Percentiles rank a stretch among this genome's conserved stretches.
phyloP scores from a whole-genome alignment of 2,888 invertebrate species.

The Isotomurus palustris region DNA sequence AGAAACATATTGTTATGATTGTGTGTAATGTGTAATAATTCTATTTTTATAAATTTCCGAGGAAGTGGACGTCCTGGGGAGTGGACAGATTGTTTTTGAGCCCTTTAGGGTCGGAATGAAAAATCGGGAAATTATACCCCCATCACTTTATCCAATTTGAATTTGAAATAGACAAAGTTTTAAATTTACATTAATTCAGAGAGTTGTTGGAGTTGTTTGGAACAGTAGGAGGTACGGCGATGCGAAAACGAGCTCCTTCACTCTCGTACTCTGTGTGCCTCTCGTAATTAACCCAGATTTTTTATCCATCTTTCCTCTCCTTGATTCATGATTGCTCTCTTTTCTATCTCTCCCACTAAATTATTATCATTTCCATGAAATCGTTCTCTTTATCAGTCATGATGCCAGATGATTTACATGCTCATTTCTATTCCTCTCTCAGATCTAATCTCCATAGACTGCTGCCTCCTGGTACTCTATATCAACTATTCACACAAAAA shows the following conservation, averaged over 20 bases:
- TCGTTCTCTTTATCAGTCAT: conserved; percentile 42
- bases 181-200: conserved; percentile 22
- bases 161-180: not conserved
- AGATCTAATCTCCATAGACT: not conserved
- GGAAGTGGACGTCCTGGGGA: conserved; percentile 41
- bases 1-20: too few relatives aligned
- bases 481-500: not conserved
- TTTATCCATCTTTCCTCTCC: conserved; percentile 17
- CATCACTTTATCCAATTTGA: not conserved
- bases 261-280: too few relatives aligned
- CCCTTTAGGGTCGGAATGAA: conserved; percentile 45
- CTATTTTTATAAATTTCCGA: conserved; percentile 42
- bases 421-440: conserved; percentile 1
- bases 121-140: conserved; percentile 46
- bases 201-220: conserved; percentile 39
- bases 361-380: conserved; percentile 37
- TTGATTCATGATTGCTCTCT: conserved; percentile 27
- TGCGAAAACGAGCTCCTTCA: conserved; percentile 45
- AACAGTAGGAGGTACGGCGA: conserved; percentile 45
- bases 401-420: conserved; percentile 35
- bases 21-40: too few relatives aligned
- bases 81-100: conserved; percentile 47
- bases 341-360: conserved; percentile 22
- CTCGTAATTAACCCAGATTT: conserved; percentile 46
- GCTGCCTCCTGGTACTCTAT: too few relatives aligned